Evolutionary conservation across 2,797 vertebrate species (phyloP).

Genomic region (Neomorphus geoffroyi): DNA sequence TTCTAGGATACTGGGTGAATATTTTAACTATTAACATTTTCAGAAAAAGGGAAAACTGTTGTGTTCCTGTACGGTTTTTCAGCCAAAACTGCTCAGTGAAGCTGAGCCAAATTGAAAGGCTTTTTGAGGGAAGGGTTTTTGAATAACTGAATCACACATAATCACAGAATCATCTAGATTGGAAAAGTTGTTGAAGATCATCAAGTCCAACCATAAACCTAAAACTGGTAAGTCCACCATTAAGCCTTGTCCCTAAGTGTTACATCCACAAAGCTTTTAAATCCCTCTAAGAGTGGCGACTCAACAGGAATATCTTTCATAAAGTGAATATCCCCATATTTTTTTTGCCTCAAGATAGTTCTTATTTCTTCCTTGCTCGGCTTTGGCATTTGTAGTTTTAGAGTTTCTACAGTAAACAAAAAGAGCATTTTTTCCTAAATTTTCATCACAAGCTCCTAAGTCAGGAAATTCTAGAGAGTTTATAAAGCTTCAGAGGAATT

Average conservation of each 20-base stretch:
- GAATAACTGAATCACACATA: background rate
- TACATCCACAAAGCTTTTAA: no score
- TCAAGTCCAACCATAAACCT: no score
- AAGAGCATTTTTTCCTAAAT: background rate
- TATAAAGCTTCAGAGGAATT: background rate
- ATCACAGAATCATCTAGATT: no score
- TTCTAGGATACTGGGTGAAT: background rate
- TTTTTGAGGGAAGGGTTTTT: background rate
- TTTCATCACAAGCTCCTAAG: background rate
- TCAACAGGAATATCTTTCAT: background rate
- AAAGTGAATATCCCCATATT: background rate
- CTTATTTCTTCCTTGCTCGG: background rate
- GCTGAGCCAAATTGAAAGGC: background rate
- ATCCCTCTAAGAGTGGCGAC: no score
- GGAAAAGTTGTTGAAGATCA: no score
- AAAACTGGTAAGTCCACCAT: no score
- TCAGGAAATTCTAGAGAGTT: background rate
- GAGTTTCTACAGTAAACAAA: background rate
- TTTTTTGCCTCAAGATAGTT: background rate
- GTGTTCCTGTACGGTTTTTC: background rate
- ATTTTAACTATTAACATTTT: background rate
- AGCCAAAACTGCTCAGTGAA: background rate
- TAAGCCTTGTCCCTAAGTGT: no score
- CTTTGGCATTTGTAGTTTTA: background rate
- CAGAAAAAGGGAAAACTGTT: background rate